Evolutionary conservation across 2,113 vertebrate genomes (phyloP).

Genomic region (Cebus imitator): DNA sequence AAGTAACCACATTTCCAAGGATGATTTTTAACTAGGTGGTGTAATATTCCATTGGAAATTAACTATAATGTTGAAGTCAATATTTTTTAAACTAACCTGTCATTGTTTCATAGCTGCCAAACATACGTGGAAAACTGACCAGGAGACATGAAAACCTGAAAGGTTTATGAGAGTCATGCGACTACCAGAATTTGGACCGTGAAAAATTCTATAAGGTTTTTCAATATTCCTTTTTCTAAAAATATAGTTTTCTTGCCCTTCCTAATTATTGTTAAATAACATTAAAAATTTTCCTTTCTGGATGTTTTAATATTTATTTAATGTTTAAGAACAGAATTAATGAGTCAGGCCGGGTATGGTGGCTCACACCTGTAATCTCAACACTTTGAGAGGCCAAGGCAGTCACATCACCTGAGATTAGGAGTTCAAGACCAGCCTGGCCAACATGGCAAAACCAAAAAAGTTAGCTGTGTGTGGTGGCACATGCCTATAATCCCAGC

Average conservation of each 20-base stretch:
- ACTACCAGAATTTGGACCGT: not conserved
- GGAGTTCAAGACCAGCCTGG: too few relatives aligned
- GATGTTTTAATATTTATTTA: not conserved
- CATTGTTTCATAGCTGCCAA: not conserved
- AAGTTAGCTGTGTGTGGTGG: too few relatives aligned
- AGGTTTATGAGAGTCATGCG: not conserved
- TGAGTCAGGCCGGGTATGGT: not conserved
- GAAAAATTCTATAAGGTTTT: not conserved
- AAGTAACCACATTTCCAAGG: not conserved
- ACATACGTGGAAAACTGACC: not conserved
- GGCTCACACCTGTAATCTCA: too few relatives aligned
- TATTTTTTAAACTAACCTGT: slow-evolving; percentile 4
- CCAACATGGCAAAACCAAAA: too few relatives aligned
- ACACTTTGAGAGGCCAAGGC: too few relatives aligned
- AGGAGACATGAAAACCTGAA: not conserved
- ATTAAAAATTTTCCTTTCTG: not conserved
- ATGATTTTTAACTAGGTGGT: not conserved
- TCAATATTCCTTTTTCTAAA: not conserved
- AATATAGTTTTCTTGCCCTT: not conserved
- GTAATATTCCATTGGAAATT: slow-evolving; percentile 1
- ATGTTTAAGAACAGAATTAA: not conserved
- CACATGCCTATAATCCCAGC: too few relatives aligned
- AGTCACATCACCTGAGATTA: too few relatives aligned
- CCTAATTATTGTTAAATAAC: not conserved
- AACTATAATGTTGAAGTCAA: not conserved